Percentiles rank a stretch among this genome's conserved stretches.
phyloP scores from a whole-genome alignment of 2,888 invertebrate species.

The Eurytoma adleriae region DNA sequence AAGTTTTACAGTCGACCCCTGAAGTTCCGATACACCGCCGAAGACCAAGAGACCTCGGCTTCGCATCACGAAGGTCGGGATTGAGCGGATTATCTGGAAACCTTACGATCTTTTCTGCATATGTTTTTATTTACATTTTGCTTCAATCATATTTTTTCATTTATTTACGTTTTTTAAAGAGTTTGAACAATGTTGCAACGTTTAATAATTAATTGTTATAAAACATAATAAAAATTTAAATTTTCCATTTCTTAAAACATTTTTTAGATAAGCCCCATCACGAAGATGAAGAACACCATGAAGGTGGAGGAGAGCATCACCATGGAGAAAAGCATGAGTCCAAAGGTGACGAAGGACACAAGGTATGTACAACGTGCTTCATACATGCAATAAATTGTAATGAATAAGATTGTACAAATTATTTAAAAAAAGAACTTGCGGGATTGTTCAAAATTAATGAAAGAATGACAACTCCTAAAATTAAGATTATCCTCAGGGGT shows the following conservation, averaged over 20 bases:
- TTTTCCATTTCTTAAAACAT: neutral
- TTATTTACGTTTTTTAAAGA: neutral
- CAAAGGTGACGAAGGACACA: slow-evolving; percentile 63
- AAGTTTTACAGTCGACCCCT: slow-evolving; percentile 61
- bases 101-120: neutral
- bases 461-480: neutral
- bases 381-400: slow-evolving; percentile 23
- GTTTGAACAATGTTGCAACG: too few relatives aligned
- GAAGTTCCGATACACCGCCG: slow-evolving; percentile 61
- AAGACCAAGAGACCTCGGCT: slow-evolving; percentile 66
- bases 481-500: slow-evolving; percentile 62
- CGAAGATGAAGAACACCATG: slow-evolving; percentile 61
- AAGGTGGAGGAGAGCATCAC: slow-evolving; percentile 60
- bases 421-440: too few relatives aligned
- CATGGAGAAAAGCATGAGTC: slow-evolving; percentile 62
- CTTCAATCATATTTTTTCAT: neutral
- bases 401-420: too few relatives aligned
- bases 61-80: slow-evolving; percentile 57
- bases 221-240: neutral
- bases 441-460: too few relatives aligned
- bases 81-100: neutral
- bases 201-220: too few relatives aligned
- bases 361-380: slow-evolving; percentile 60
- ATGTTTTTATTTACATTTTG: neutral
- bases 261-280: slow-evolving; percentile 57